Percentiles rank a stretch among this genome's conserved stretches.
phyloP scores from a whole-genome alignment of 2,797 vertebrate species.

The Cichlasoma orientale region DNA sequence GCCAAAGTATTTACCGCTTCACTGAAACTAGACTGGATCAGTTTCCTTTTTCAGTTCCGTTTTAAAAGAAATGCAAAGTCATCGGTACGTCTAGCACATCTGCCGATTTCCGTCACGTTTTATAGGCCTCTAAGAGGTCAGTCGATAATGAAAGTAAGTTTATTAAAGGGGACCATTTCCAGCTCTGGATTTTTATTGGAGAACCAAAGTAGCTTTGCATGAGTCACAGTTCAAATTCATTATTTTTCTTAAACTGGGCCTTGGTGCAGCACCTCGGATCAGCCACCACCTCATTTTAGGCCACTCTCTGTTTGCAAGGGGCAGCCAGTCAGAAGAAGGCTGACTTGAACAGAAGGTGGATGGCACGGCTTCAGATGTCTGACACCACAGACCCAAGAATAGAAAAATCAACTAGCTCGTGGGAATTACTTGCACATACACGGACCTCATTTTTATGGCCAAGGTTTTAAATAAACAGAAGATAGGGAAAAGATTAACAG shows the following conservation, averaged over 20 bases:
- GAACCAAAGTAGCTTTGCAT: not conserved
- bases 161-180: not conserved
- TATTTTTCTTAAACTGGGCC: not conserved
- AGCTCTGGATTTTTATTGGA: not conserved
- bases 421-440: too few relatives aligned
- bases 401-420: not conserved
- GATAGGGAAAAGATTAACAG: too few relatives aligned
- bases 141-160: not conserved
- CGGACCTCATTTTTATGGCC: not conserved
- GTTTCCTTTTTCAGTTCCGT: not conserved
- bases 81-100: not conserved
- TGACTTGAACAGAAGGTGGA: too few relatives aligned
- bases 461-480: too few relatives aligned
- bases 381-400: not conserved
- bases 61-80: not conserved
- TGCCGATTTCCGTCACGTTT: not conserved
- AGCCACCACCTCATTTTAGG: too few relatives aligned
- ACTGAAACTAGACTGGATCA: not conserved
- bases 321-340: too few relatives aligned
- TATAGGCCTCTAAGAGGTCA: not conserved
- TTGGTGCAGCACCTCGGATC: not conserved
- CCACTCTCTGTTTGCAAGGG: too few relatives aligned
- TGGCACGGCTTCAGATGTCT: not conserved
- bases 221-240: not conserved
- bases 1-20: not conserved